phyloP scores from a whole-genome alignment of 1,140 invertebrate genomes.

The Lysiphlebus fabarum region DNA sequence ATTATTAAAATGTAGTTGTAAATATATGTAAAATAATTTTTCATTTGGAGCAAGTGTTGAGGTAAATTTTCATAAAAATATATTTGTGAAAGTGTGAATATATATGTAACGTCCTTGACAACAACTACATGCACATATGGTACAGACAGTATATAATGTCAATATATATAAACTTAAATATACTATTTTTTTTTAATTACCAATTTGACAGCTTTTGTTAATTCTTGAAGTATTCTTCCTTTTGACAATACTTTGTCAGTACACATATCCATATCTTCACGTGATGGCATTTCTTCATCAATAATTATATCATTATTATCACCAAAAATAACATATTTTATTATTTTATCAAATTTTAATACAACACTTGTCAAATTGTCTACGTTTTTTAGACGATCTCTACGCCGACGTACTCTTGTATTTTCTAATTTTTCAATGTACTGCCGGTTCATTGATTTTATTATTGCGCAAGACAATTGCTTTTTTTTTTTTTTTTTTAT shows the following conservation, averaged over 20 bases:
- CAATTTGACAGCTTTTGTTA: constrained; percentile 54
- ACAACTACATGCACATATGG: constrained; percentile 17
- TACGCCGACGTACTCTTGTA: constrained; percentile 35
- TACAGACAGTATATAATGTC: constrained; percentile 12
- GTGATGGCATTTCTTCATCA: constrained; percentile 39
- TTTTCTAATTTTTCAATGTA: not conserved
- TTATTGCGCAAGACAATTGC: constrained; percentile 39
- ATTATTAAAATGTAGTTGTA: too few relatives aligned
- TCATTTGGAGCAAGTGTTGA: not conserved
- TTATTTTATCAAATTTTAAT: constrained; percentile 21
- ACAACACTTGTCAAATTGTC: constrained; percentile 14
- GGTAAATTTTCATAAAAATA: not conserved
- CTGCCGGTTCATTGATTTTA: constrained; percentile 48
- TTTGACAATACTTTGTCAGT: constrained; percentile 54
- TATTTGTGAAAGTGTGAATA: not conserved
- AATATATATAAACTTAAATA: constrained; percentile 3
- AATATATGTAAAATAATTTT: too few relatives aligned
- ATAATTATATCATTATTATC: constrained; percentile 39
- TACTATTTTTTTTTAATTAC: constrained; percentile 36
- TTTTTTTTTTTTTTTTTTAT: too few relatives aligned
- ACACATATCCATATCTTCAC: constrained; percentile 49
- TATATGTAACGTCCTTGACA: constrained; percentile 29
- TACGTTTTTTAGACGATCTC: constrained; percentile 23
- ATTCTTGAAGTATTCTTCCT: constrained; percentile 50
- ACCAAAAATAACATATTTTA: constrained; percentile 22